A percentile compares a stretch with the other conserved stretches of the same genome.
Evolutionary conservation across 30 jellyfish, hydroid and myxozoan genomes (phyloP).

Genomic region (Turritopsis dohrnii): DNA sequence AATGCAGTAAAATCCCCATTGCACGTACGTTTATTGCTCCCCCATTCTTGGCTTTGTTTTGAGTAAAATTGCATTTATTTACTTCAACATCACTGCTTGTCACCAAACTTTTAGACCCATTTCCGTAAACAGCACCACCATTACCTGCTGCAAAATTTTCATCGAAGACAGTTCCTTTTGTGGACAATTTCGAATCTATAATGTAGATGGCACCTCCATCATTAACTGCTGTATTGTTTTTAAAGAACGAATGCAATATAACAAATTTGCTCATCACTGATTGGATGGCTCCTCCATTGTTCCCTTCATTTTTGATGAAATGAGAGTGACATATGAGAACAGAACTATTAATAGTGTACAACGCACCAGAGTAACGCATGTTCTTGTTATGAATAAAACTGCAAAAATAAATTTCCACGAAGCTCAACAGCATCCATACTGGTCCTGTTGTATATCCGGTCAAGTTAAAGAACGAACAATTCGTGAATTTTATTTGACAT

Average conservation of each 20-base stretch:
- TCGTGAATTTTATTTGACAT: neutral
- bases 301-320: neutral
- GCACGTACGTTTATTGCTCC: neutral
- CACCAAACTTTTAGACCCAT: neutral
- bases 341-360: neutral
- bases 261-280: neutral
- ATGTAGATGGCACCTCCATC: neutral
- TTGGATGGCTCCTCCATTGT: neutral
- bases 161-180: neutral
- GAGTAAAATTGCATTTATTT: neutral
- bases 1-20: neutral
- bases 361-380: neutral
- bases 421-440: neutral
- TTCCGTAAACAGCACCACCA: neutral
- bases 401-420: neutral
- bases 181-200: neutral
- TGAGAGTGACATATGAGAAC: neutral
- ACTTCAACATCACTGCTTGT: neutral
- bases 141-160: neutral
- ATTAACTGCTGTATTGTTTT: neutral
- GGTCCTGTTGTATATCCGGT: neutral
- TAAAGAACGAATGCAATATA: neutral
- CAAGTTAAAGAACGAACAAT: neutral
- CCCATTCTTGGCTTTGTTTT: neutral
- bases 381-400: neutral